Percentiles rank a stretch among this genome's conserved stretches.
These are phyloP conservation scores for Pogonomyrmex barbatus DNA, from an alignment of 1,140 invertebrate genomes.

Conservation along the genomic window DNA sequence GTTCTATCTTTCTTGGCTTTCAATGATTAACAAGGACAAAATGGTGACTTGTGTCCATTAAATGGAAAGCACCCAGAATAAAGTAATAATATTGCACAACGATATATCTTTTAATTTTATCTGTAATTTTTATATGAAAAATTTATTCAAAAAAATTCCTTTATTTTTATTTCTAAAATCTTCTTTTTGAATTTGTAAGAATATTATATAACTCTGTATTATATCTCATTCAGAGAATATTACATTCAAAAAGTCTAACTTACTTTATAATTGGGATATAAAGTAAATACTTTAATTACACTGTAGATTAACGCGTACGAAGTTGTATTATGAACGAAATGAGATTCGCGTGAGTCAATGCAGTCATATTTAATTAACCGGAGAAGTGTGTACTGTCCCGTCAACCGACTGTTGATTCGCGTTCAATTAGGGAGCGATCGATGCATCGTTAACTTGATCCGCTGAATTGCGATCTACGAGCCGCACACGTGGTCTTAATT, in stretches of 20 bases:
- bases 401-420: background rate
- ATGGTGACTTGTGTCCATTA: too few species aligned
- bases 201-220: background rate
- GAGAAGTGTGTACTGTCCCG: background rate
- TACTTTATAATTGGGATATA: background rate
- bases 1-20: too few species aligned
- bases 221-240: background rate
- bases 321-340: background rate
- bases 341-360: background rate
- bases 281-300: background rate
- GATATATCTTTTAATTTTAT: background rate
- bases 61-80: too few species aligned
- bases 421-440: conserved; percentile 22
- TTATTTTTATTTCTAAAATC: background rate
- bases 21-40: too few species aligned
- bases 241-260: background rate
- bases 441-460: conserved; percentile 6
- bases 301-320: background rate
- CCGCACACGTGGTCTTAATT: conserved; percentile 29
- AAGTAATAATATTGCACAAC: background rate
- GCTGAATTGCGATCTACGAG: conserved; percentile 26
- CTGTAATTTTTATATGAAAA: background rate
- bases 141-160: background rate
- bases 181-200: background rate
- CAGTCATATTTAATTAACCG: background rate